Conservation (phyloP, 2,888 invertebrate genomes). For the Branchellion lobata region DNA sequence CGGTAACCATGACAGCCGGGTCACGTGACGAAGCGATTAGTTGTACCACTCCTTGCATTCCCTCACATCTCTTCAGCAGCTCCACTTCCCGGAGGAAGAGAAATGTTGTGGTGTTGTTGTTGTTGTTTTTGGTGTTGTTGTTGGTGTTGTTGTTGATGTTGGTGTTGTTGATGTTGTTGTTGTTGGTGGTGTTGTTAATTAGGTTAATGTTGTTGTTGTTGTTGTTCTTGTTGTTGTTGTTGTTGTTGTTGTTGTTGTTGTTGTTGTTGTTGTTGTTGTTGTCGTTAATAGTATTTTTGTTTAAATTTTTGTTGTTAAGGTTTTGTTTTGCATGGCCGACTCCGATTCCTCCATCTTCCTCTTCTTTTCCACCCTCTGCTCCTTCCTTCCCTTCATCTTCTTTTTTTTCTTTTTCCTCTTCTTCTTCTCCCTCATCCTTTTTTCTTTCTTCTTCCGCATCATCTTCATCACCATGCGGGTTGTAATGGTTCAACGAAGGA, state of each 20-base stretch:
- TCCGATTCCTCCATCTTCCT: neutral
- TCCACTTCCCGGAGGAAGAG: neutral
- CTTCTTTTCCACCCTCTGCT: neutral
- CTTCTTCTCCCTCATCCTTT: too few relatives aligned
- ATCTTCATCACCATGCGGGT: neutral
- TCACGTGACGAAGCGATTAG: slow-evolving; percentile 5
- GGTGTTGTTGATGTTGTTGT: neutral
- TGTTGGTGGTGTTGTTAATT: neutral
- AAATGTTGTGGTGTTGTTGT: neutral
- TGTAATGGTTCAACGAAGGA: neutral
- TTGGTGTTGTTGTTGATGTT: neutral
- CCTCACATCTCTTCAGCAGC: slow-evolving; percentile 1
- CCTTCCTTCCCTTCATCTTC: neutral
- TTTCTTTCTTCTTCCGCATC: neutral
- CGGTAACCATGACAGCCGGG: slow-evolving; percentile 4
- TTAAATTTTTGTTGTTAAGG: neutral
- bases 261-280: neutral
- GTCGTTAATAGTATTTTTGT: neutral
- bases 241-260: too few relatives aligned
- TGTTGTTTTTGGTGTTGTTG: neutral
- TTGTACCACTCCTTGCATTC: neutral
- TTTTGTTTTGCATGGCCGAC: too few relatives aligned
- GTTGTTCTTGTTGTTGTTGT: too few relatives aligned
- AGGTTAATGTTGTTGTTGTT: neutral
- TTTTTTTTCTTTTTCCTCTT: too few relatives aligned